Evolutionary conservation across 2,113 vertebrate species (phyloP), one percentile per base, ranked within the genome.

Genomic region (Crotalus viridis): DNA sequence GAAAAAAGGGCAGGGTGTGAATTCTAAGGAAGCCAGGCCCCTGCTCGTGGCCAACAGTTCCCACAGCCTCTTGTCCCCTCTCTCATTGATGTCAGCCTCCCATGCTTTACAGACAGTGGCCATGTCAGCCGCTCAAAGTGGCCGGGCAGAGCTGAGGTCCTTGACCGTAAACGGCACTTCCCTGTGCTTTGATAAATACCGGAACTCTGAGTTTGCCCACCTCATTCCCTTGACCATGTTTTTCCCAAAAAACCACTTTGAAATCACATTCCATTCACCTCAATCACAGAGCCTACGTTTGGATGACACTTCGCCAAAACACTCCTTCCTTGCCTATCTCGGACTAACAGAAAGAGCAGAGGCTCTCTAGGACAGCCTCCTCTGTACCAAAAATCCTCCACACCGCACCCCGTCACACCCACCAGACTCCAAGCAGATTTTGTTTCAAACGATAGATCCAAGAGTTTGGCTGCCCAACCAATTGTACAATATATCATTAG

Each of bases 311-410:
- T 98, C 99, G 87, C 98, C 98, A 93, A 99, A 99, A 98, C 99
- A 99, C 99, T 99, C 99, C 98, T 99, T 99, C 98, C 98, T 99
- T 81, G 99, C 99, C 97, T 99, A 99, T 96, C 99, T 99, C 95
- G 99, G 99, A 98, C 98, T 99, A 93, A 98, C 98, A 96, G 98
- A 99, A 97, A 98, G 98, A 98, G 98, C 99, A 96, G 98, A 99
- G 97, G 99, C 99, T 97, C 98, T 99, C 96, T 99, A 99, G 95
- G 95, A 93, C 96, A 96, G 97, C 95, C 94, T 0, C 52, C 94
- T 97, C 97, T 96, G 97, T 97, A 98, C 98, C 98, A 97, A 97
- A 98, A 98, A 97, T 95, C 92, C 24, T 52, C 56, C 48, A 0
- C 39, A 46, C 96, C 59, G 0, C 43, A 48, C 94, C 95, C 90